Percentiles rank a stretch among this genome's conserved stretches.
Conservation (phyloP, 2,888 invertebrate species). For the Pandemis cinnamomeana region DNA sequence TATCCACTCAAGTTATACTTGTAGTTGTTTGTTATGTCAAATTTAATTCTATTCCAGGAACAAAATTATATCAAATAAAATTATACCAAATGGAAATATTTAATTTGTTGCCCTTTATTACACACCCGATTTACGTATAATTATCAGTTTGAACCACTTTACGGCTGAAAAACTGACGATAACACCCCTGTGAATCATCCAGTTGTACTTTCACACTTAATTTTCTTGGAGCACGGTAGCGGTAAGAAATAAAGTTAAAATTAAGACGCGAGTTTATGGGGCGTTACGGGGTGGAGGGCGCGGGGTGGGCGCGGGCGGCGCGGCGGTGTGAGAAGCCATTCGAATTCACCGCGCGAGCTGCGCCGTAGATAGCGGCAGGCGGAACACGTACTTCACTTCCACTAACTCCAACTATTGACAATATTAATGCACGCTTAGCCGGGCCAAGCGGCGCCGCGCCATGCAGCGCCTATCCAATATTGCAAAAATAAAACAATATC, state of each 20-base stretch:
- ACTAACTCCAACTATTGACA: conserved; percentile 85
- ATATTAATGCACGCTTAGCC: conserved; percentile 84
- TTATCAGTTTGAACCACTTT: conserved; percentile 11
- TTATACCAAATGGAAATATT: too few relatives aligned
- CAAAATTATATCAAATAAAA: too few relatives aligned
- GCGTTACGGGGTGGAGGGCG: conserved; percentile 79
- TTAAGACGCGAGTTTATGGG: conserved; percentile 84
- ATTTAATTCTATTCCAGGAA: too few relatives aligned
- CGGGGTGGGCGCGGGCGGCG: conserved; percentile 58
- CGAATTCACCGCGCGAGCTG: conserved; percentile 82
- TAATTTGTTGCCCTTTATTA: too few relatives aligned
- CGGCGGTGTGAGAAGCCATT: conserved; percentile 59
- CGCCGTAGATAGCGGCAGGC: conserved; percentile 83
- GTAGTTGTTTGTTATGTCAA: too few relatives aligned
- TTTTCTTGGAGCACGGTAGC: conserved; percentile 80
- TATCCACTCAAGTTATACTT: too few relatives aligned
- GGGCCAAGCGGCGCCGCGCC: conserved; percentile 73
- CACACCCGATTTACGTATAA: not conserved
- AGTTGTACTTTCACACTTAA: conserved; percentile 81
- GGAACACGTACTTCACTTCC: conserved; percentile 84
- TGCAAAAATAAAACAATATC: conserved; percentile 40
- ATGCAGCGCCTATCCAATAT: conserved; percentile 53
- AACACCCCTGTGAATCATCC: conserved; percentile 68
- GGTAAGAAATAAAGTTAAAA: conserved; percentile 84
- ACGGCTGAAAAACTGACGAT: conserved; percentile 50